These are phyloP conservation scores for Isichthys henryi DNA, from an alignment of 2,113 vertebrate species.

Conservation along the genomic window DNA sequence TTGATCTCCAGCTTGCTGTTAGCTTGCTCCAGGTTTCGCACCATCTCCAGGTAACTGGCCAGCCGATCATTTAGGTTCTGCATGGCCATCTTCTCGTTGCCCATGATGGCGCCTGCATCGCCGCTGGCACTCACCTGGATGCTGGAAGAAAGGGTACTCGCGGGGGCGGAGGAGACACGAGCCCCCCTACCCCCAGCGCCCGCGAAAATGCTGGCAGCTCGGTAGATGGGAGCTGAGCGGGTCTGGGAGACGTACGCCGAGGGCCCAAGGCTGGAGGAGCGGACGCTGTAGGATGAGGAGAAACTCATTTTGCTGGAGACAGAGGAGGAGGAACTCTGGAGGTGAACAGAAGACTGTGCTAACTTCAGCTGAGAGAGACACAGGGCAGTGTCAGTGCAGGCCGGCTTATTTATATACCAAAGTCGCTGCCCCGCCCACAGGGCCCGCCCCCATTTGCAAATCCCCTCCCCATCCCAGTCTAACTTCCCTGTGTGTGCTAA, in stretches of 20 bases:
- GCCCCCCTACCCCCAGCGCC: constrained; percentile 48
- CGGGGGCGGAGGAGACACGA: constrained; percentile 54
- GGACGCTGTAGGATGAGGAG: constrained; percentile 45
- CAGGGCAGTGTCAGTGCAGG: constrained; percentile 50
- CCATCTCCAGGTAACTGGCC: constrained; percentile 66
- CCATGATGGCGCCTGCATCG: constrained; percentile 53
- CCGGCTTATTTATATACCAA: constrained; percentile 53
- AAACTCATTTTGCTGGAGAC: constrained; percentile 43
- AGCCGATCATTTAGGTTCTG: constrained; percentile 69
- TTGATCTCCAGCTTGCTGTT: constrained; percentile 64
- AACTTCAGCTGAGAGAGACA: constrained; percentile 49
- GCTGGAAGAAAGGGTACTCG: constrained; percentile 38
- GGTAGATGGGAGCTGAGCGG: constrained; percentile 43
- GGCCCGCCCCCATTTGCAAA: constrained; percentile 25
- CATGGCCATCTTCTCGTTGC: constrained; percentile 70
- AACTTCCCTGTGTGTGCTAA: background rate
- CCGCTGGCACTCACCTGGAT: constrained; percentile 49
- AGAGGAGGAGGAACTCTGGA: constrained; percentile 9
- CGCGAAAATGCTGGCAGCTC: constrained; percentile 47
- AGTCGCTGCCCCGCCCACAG: constrained; percentile 41
- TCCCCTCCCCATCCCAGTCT: background rate
- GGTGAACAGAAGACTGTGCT: constrained; percentile 18
- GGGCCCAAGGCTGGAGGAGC: constrained; percentile 39
- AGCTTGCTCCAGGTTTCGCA: constrained; percentile 64
- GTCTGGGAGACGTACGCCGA: constrained; percentile 30